These are phyloP conservation scores for Anguilla marmorata DNA, from an alignment of 2,797 vertebrate species.

Conservation along the genomic window DNA sequence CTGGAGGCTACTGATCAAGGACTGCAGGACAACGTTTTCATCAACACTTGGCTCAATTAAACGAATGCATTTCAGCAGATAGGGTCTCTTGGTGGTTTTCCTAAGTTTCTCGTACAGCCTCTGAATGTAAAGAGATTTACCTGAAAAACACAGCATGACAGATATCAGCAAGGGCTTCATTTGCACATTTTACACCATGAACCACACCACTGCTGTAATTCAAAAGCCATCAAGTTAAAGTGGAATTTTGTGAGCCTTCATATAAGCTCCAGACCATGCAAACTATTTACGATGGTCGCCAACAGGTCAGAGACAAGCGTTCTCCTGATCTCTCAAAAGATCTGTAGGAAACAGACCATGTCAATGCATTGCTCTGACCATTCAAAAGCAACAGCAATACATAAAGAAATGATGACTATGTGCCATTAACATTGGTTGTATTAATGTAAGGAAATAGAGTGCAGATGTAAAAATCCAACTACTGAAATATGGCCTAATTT, in stretches of 20 bases:
- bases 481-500: background rate
- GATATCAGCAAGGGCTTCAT: background rate
- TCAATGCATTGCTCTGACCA: no score
- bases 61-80: slow-evolving; percentile 77
- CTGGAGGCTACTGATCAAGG: slow-evolving; percentile 66
- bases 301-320: background rate
- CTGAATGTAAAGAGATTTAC: slow-evolving; percentile 90
- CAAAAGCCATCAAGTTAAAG: background rate
- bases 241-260: background rate
- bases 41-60: slow-evolving; percentile 81
- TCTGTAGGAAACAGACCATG: no score
- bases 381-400: background rate
- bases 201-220: background rate
- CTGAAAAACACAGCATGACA: slow-evolving; percentile 60
- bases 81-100: slow-evolving; percentile 41
- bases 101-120: slow-evolving; percentile 77
- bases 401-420: background rate
- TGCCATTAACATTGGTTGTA: background rate
- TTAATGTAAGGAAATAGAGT: background rate
- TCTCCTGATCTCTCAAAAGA: no score
- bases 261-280: background rate
- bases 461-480: background rate
- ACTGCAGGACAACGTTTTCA: slow-evolving; percentile 79
- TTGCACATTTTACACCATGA: background rate
- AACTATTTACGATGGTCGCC: background rate